Conservation (phyloP, 1,140 invertebrate species). For the Bombus terrestris region DNA sequence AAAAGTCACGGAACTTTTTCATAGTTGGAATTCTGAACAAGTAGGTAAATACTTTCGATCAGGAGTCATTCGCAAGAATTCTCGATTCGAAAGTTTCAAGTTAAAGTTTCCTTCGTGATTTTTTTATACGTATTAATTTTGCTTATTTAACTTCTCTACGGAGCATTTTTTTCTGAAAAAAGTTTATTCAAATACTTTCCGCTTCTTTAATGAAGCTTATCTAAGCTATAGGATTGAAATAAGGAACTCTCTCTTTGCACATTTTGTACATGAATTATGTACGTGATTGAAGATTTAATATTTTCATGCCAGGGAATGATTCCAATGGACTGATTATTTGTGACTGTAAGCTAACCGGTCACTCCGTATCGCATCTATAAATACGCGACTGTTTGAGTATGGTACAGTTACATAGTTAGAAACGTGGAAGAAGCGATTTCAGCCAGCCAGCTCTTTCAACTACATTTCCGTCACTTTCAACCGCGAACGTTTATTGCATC, state of each 20-base stretch:
- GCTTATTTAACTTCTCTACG: no score
- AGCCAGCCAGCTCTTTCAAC: constrained; percentile 37
- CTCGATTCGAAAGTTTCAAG: no score
- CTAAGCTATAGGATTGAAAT: neutral
- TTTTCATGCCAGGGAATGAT: neutral
- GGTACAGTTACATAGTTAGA: neutral
- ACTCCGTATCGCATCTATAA: constrained; percentile 23
- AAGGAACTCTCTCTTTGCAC: neutral
- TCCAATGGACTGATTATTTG: neutral
- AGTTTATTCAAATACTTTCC: no score
- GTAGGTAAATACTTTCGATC: neutral
- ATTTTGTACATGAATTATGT: neutral
- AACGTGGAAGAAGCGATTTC: constrained; percentile 38
- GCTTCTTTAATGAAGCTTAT: no score
- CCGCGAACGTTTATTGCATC: constrained; percentile 51
- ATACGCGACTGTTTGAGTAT: constrained; percentile 9
- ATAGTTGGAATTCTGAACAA: no score
- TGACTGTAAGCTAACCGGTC: neutral
- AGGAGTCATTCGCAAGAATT: neutral
- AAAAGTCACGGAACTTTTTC: no score
- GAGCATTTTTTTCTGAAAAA: no score
- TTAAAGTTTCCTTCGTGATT: no score
- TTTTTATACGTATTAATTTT: no score
- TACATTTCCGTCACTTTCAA: constrained; percentile 23
- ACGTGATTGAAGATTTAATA: neutral